phyloP scores from a whole-genome alignment of 2,113 vertebrate species.

The Elephas maximus region DNA sequence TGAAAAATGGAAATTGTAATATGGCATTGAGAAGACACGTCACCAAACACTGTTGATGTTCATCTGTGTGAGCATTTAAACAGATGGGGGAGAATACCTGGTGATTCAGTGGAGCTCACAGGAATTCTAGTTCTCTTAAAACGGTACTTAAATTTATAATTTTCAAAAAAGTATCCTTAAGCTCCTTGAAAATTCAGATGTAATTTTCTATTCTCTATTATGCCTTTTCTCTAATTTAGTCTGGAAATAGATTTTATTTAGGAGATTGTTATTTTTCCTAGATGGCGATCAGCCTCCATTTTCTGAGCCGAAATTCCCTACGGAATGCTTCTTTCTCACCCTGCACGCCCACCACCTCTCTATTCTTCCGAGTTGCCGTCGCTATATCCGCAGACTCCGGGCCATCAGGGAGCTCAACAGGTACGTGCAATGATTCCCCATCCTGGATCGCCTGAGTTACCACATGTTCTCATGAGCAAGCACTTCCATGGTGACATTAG shows the following conservation, averaged over 20 bases:
- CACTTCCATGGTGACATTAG: neutral
- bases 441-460: neutral
- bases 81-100: neutral
- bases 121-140: neutral
- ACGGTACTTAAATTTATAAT: neutral
- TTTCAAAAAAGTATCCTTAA: neutral
- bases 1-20: neutral
- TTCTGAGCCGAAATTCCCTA: constrained; percentile 98
- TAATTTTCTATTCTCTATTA: neutral
- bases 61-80: neutral
- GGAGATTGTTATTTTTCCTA: constrained; percentile 77
- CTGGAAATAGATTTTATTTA: neutral
- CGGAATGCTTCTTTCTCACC: constrained; percentile 98
- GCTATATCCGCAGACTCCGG: constrained; percentile 96
- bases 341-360: constrained; percentile 98
- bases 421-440: constrained; percentile 77
- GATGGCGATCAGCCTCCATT: constrained; percentile 93
- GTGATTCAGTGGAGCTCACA: neutral
- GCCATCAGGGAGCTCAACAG: constrained; percentile 98
- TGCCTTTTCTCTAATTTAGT: neutral
- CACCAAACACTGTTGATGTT: neutral
- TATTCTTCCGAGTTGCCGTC: constrained; percentile 96
- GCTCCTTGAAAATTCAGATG: neutral
- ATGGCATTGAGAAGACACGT: neutral
- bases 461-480: neutral